phyloP scores from a whole-genome alignment of 2,113 vertebrate species.

The Theristicus caerulescens region DNA sequence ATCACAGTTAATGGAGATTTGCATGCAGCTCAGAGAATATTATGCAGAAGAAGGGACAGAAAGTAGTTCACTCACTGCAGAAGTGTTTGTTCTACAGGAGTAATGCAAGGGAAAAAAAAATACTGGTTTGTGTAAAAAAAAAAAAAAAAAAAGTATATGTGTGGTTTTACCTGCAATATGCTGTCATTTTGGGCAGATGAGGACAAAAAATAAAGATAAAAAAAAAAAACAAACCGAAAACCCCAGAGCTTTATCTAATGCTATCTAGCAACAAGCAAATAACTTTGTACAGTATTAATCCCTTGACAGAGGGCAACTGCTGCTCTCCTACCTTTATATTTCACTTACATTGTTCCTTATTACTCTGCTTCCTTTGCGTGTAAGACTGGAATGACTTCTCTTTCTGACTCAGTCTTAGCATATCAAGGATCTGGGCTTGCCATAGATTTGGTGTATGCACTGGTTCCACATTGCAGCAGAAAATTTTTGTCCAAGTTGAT shows the following conservation, averaged over 20 bases:
- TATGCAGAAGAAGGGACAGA: neutral
- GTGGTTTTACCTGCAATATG: neutral
- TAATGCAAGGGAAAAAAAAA: neutral
- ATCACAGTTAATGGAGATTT: neutral
- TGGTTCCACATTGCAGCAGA: neutral
- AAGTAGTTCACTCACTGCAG: neutral
- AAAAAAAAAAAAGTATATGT: rapidly evolving
- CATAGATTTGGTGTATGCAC: neutral
- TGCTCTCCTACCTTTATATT: neutral
- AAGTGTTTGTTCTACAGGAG: neutral
- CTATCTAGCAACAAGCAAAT: neutral
- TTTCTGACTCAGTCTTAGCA: neutral
- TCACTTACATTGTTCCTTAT: neutral
- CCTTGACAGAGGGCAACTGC: neutral
- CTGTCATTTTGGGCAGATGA: neutral
- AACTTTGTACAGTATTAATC: neutral
- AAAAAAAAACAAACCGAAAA: neutral
- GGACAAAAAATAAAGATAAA: neutral
- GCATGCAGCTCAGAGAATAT: neutral
- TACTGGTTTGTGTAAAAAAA: neutral
- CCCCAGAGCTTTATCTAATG: neutral
- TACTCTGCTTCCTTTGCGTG: neutral
- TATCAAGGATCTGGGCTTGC: neutral
- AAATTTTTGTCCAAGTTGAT: neutral
- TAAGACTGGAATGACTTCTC: neutral